A percentile compares a stretch with the other conserved stretches of the same genome.
phyloP scores from a whole-genome alignment of 2,888 invertebrate species.

The Andrena marginata region DNA sequence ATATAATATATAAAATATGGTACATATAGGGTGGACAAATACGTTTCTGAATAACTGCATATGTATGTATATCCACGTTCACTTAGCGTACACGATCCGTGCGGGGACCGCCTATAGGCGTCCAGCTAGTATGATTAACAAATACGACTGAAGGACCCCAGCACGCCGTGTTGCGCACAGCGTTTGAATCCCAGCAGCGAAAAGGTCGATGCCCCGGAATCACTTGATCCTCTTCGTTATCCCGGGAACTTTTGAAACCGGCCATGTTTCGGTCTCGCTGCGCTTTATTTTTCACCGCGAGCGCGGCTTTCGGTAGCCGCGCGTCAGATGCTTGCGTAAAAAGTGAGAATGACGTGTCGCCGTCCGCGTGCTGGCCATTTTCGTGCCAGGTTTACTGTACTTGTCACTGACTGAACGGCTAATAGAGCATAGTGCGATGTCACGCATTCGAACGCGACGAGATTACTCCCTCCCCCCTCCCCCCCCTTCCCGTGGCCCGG shows the following conservation, averaged over 20 bases:
- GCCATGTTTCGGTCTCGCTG: slow-evolving; percentile 8
- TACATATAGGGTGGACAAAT: too few species aligned
- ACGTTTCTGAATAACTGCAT: too few species aligned
- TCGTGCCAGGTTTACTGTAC: slow-evolving; percentile 69
- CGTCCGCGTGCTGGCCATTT: slow-evolving; percentile 46
- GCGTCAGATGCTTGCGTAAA: slow-evolving; percentile 64
- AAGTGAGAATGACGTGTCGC: slow-evolving; percentile 60
- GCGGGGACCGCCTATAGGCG: too few species aligned
- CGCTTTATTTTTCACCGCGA: slow-evolving; percentile 25
- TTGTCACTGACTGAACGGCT: slow-evolving; percentile 72
- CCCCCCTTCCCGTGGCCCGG: neutral
- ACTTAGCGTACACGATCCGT: too few species aligned
- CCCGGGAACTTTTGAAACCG: neutral
- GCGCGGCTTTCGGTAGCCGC: slow-evolving; percentile 29
- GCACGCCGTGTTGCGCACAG: too few species aligned
- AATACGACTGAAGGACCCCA: too few species aligned
- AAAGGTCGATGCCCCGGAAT: slow-evolving; percentile 10
- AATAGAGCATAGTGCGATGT: slow-evolving; percentile 65
- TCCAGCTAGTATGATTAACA: too few species aligned
- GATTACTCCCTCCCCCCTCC: slow-evolving; percentile 12
- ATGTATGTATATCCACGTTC: too few species aligned
- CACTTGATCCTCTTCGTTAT: slow-evolving; percentile 18
- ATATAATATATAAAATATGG: too few species aligned
- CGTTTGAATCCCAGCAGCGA: too few species aligned
- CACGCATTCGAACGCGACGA: slow-evolving; percentile 52